Evolutionary conservation across 2,113 vertebrate genomes (phyloP).

Genomic region (Gracilinanus agilis): DNA sequence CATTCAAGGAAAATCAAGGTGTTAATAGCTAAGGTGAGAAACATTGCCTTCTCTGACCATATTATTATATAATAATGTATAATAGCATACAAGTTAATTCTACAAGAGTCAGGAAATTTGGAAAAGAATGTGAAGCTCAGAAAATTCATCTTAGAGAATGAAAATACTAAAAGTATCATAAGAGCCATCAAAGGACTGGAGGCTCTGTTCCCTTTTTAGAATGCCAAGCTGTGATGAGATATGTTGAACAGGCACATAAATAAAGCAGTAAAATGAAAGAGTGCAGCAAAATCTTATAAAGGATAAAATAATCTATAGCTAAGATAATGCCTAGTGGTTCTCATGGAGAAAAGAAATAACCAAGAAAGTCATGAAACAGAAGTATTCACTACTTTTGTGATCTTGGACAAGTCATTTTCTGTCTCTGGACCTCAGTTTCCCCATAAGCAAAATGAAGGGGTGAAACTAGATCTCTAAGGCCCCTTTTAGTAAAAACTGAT

Average conservation of each 20-base stretch:
- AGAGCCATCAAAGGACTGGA: not conserved
- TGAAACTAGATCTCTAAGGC: not conserved
- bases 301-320: not conserved
- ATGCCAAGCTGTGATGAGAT: not conserved
- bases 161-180: not conserved
- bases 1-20: not conserved
- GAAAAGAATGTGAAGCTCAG: not conserved
- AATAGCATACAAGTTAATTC: not conserved
- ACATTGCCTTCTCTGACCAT: not conserved
- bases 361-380: not conserved
- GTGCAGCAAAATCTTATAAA: not conserved
- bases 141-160: conserved; percentile 1
- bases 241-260: not conserved
- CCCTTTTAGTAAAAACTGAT: not conserved
- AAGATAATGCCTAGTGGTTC: not conserved
- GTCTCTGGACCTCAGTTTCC: not conserved
- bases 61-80: not conserved
- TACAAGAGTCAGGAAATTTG: not conserved
- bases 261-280: not conserved
- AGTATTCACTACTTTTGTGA: not conserved
- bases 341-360: not conserved
- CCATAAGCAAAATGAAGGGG: not conserved
- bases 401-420: not conserved
- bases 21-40: not conserved
- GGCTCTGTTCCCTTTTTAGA: not conserved